Evolutionary conservation across 2,888 invertebrate genomes (phyloP).

Genomic region (Peribatodes rhomboidaria): DNA sequence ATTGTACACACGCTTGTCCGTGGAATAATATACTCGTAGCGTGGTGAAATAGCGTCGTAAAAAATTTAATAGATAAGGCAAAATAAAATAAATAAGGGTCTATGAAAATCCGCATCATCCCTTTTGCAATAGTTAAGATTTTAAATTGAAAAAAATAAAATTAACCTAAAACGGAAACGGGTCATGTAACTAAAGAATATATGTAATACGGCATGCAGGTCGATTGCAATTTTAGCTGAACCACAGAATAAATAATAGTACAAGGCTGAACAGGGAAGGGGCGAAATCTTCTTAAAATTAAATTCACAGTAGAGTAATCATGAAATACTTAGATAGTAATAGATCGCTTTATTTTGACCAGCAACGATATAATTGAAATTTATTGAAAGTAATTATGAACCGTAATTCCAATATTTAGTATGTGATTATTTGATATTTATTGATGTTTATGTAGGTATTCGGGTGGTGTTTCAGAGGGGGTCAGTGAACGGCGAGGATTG

Average conservation of each 20-base stretch:
- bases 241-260: no score
- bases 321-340: conserved; percentile 4
- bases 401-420: conserved; percentile 24
- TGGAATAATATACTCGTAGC: no score
- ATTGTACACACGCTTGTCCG: no score
- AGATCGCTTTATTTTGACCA: conserved; percentile 17
- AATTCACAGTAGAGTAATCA: conserved; percentile 22
- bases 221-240: not conserved
- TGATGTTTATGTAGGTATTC: conserved; percentile 48
- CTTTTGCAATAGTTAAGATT: no score
- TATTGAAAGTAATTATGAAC: conserved; percentile 6
- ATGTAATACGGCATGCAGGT: not conserved
- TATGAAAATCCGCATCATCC: no score
- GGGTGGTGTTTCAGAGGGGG: conserved; percentile 72
- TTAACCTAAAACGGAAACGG: no score
- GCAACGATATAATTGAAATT: not conserved
- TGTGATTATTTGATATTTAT: conserved; percentile 41
- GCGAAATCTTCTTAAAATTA: not conserved
- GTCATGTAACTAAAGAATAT: no score
- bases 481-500: conserved; percentile 83
- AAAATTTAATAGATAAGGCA: no score
- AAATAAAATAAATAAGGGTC: no score
- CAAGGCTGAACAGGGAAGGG: no score
- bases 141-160: no score
- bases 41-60: no score